Base-by-base conservation (phyloP, 2,888 invertebrate species). In the Polyommatus icarus region DNA sequence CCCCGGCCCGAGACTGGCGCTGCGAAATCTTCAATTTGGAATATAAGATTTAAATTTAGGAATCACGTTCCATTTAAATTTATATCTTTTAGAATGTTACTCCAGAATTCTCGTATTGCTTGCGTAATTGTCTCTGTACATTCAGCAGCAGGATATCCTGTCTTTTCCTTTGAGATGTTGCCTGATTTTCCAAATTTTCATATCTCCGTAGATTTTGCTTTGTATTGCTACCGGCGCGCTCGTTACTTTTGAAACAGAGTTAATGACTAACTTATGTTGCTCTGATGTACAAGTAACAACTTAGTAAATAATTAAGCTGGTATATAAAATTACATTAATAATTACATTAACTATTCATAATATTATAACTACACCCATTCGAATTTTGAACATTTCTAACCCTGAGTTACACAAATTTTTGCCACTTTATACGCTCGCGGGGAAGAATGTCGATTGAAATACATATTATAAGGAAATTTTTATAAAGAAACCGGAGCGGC, bases 21-120 rank as follows among this genome's bases (percentile, higher is more conserved):
- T 80, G 71, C 72, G 29, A 78, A 79, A 78, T 78, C 67, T 78
- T 77, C 32, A 78, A 78, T 76, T 78, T 76, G 12, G 40, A 75
- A 71, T 32, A 57, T 32, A 12, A 76, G 75, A 71, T 77, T 76
- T 61, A 75, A 71, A 61, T 76, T 67, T 77, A 67, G 15, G 54
- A 77, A 76, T 77, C 71, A 76, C 67, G 73, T 79, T 75, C 78
- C 24, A 78, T 78, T 75, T 75, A 50, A 50, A 50, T 75, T 75
- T 54, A 50, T 29, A 75, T 24, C 7, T 24, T 77, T 76, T 67
- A 46, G 77, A 67, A 46, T 40, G 15, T 77, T 67, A 36, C 59
- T 61, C 29, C 46, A 50, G 46, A 40, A 61, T 59, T 61, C 32
- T 40, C 36, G 5, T 71, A 29, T 7, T 40, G 72, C 71, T 71